Evolutionary conservation across 2,888 invertebrate genomes (phyloP), one percentile per base, ranked within the genome.

Genomic region (Ectobius pallidus): DNA sequence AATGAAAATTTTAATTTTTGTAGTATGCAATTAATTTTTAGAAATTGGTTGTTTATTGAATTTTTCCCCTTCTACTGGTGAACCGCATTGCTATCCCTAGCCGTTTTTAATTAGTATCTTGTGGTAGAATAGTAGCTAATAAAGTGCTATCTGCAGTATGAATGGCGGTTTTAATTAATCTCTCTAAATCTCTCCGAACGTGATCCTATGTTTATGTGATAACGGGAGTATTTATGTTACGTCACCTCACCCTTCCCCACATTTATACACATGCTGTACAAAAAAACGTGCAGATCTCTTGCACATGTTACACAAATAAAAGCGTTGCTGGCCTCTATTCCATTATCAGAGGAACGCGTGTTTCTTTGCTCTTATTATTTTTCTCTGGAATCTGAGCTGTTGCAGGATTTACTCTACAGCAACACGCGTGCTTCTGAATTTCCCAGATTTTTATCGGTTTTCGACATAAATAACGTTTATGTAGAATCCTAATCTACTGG

Each of bases 131-230:
- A 30, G 27, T 3, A 16, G 25, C 30, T 30, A 58, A 16, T 58
- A 30, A 58, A 58, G n/a, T 58, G 30, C 25, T 58, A 58, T 58
- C 58, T 30, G 30, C 58, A 58, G 30, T n/a, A 30, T 30, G 58
- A 25, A 16, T 30, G 22, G 55, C 22, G 2, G 49, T 25, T 55
- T 25, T 58, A 58, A 58, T 58, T 25, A 58, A 58, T 58, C 1
- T 58, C 9, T 14, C 20, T 52, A 52, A 52, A 52, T 52, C 18
- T 52, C 52, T 52, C 52, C 11, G 20, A 52, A 25, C 7, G 22
- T 2, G 16, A 27, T 58, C 30, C 16, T 58, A 58, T 30, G 58
- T 16, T 30, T 30, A 58, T 58, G 30, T 58, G 58, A 30, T 58
- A 58, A 58, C 58, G 30, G n/a, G 4, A 22, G 52, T 22, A 22